Conservation (phyloP, 2,113 vertebrate species). For the Mohoua ochrocephala region DNA sequence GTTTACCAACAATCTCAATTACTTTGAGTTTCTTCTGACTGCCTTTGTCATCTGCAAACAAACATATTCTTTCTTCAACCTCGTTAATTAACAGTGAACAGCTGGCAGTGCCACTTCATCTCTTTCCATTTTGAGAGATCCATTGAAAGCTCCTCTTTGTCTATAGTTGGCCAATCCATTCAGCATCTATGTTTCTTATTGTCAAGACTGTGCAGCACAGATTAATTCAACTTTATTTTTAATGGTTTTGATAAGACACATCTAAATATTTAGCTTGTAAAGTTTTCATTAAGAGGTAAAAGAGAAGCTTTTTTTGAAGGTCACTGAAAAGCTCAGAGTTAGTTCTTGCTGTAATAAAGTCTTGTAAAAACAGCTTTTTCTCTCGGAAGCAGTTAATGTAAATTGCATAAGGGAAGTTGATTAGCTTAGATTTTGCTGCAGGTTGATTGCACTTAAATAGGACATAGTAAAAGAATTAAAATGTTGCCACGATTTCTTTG, state of each 20-base stretch:
- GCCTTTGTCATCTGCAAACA: not conserved
- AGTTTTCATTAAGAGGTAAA: not conserved
- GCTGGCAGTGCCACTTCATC: not conserved
- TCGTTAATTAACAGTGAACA: not conserved
- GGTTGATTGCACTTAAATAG: not conserved
- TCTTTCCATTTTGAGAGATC: not conserved
- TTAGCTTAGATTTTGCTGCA: not conserved
- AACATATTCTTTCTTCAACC: not conserved
- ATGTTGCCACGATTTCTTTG: not conserved
- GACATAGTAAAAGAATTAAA: not conserved
- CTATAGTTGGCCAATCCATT: not conserved
- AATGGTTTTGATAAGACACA: not conserved
- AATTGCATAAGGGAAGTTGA: not conserved
- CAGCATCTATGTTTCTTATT: not conserved
- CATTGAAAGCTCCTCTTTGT: not conserved
- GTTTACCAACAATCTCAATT: not conserved
- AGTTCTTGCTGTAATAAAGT: not conserved
- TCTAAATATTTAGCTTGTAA: not conserved
- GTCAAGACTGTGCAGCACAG: not conserved
- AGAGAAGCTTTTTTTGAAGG: not conserved
- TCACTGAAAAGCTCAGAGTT: not conserved
- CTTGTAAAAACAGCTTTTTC: not conserved
- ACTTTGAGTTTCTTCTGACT: not conserved
- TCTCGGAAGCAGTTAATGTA: not conserved
- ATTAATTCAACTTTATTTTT: not conserved